Evolutionary conservation across 2,888 invertebrate genomes (phyloP), one percentile per base, ranked within the genome.

Genomic region (Drosophila rubida): DNA sequence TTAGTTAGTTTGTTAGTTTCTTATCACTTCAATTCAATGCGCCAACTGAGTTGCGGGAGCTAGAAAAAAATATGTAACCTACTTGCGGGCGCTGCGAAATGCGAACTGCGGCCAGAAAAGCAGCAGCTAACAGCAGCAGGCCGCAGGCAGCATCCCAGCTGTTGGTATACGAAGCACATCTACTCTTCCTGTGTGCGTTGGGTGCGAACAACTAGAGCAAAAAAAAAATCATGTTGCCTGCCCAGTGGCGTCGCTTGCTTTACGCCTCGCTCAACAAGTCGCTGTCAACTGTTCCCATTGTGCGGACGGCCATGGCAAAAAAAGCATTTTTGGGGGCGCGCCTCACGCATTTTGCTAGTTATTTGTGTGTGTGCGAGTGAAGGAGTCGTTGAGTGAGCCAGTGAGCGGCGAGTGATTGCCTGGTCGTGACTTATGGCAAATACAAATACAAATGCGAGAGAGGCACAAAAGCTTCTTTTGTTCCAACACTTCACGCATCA

Each of bases 81-180:
- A 86, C 87, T 86, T 86, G 81, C 73, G 70, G 78, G 76, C 87
- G 81, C 87, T 80, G 73, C 60, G 44, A 69, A 71, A 80, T 75
- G 78, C 64, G 66, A 83, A 82, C 80, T 86, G 84, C 55, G 69
- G 23, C 58, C 57, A 25, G 42, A 65, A 50, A 54, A 66, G 61
- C 62, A 46, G 41, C 53, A 67, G 49, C 62, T 2, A 65, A 48
- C 65, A 49, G 39, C 80, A 27, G 27, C 9, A 27, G 27, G 11
- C 27, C 3, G 11, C 27, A 27, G 37, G 22, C 83, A 82, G 75
- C 86, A 72, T 86, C 83, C 69, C 48, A 60, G 59, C 53, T 50
- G 51, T 35, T 35, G 25, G 7, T 6, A 19, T 19, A 51, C 49
- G 32, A 32, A 39, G 46, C 39, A 14, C 39, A n/a, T 37, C 22